Base-by-base conservation (phyloP, 2,113 vertebrate species). In the Gnathonemus longibarbis region DNA sequence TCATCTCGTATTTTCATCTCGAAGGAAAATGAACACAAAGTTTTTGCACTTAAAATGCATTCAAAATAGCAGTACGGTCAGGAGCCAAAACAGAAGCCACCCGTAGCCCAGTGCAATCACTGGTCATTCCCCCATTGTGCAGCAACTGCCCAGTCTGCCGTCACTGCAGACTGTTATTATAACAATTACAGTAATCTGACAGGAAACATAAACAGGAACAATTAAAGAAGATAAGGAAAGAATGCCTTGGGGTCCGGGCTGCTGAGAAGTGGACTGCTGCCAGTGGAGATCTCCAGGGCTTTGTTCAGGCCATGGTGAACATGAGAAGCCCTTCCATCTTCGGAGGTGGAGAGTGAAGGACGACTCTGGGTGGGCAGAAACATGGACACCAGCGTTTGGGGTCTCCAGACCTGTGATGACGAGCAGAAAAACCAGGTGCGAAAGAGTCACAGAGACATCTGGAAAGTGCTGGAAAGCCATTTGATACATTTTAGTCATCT, bases 191-290 rank as follows among this genome's bases (percentile, higher is more conserved):
- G 91, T 91, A 87, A 93, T 91, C 94, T 91, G 91, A 93, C 90
- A 94, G 93, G 94, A 94, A 95, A 94, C 88, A 90, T 94, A 97
- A 96, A 96, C 93, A 94, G 94, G 95, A 96, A 95, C 94, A 93
- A 92, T 93, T 31, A 91, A 90, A 90, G 93, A 89, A 94, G 95
- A 96, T 96, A 94, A 95, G 90, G 92, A 83, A 39, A 0, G 58
- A 87, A 19, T 91, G 89, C 62, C 89, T 91, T 66, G 74, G 84
- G 91, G 91, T 84, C 0, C 77, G 52, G 27, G 62, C 52, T 58
- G 46, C 70, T 42, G 80, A 86, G 90, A 86, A 49, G 74, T 85
- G 88, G 90, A 50, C 31, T 24, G 10, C 8, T 70, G 88, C 53
- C 48, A 62, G n/a, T 2, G 9, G 13, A 7, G 10, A 19, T 50